Base-by-base conservation (phyloP, 2,113 vertebrate species). In the Empidonax alnorum region DNA sequence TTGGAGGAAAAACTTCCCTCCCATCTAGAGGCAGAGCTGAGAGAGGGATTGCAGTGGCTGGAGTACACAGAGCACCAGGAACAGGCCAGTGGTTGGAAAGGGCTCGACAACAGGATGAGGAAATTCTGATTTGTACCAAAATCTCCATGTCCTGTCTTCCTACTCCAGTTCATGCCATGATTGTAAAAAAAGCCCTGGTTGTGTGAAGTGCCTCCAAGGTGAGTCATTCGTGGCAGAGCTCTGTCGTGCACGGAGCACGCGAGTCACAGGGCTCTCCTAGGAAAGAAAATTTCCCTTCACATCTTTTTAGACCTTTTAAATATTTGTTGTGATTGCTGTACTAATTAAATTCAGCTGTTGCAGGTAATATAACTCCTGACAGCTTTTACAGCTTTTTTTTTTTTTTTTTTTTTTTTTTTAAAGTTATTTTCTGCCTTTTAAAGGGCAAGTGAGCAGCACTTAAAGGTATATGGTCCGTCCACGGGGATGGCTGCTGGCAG, bases 311-410 rank as follows among this genome's bases (percentile, higher is more conserved):
- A 65, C 87, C 92, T 94, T 96, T 96, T 77, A 96, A 97, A 94
- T 90, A 95, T 93, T 97, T 96, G 91, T 97, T 96, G 93, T 96
- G 93, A 95, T 97, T 95, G 89, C 2, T 16, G 58, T 76, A 92
- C 95, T 97, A 96, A 97, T 97, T 97, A 96, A 96, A 89, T 94
- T 94, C 95, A 95, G 91, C 88, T 97, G 96, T 78, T 92, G 78
- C 93, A 96, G 93, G 95, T 96, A 96, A 95, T 94, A 95, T 94
- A 96, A 97, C 55, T 82, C 96, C 86, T 83, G 88, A 90, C 69
- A 91, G 94, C 30, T 89, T 80, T 61, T 80, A 35, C 35, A 35
- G 35, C 35, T 61, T 25, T 44, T 42, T 58, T 50, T 39, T 42
- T 23, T 49, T 30, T n/a, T 37, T 15, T 44, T 44, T 44, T 90